A percentile compares a stretch with the other conserved stretches of the same genome.
These are phyloP conservation scores for Corythornis vintsioides DNA, from an alignment of 2,113 vertebrate genomes.

Conservation along the genomic window DNA sequence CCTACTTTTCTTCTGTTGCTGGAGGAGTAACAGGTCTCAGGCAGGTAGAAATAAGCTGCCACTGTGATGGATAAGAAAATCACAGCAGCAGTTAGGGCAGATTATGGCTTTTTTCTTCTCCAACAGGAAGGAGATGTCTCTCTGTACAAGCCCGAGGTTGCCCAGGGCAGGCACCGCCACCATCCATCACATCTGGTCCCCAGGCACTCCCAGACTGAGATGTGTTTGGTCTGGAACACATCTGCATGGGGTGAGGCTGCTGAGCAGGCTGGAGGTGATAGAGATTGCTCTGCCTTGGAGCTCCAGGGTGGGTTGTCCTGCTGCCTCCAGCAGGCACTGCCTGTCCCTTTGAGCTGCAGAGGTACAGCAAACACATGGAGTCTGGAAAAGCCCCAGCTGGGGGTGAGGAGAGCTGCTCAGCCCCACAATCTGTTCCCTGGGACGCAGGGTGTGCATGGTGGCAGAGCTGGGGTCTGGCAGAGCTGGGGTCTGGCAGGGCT, in stretches of 20 bases:
- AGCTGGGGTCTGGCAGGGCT: neutral
- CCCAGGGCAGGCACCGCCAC: neutral
- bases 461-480: neutral
- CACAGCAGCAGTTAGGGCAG: neutral
- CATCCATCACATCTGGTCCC: neutral
- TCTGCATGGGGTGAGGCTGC: neutral
- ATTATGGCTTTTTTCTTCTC: neutral
- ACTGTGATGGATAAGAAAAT: constrained; percentile 14
- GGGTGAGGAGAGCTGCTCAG: neutral
- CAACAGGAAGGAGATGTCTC: neutral
- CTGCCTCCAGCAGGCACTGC: neutral
- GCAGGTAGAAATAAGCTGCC: neutral
- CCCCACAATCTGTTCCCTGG: fast-evolving
- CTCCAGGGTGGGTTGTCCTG: neutral
- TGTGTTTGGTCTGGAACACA: neutral
- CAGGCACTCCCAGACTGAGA: neutral
- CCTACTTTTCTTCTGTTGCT: neutral
- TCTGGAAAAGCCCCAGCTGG: neutral
- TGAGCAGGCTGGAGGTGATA: neutral
- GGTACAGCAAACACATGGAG: neutral
- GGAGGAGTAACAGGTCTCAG: neutral
- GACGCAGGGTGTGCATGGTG: fast-evolving
- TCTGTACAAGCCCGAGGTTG: neutral
- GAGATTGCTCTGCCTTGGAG: fast-evolving
- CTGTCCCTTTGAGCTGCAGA: neutral